Conservation (phyloP, 2,888 invertebrate genomes). For the Zelleria hepariella region DNA sequence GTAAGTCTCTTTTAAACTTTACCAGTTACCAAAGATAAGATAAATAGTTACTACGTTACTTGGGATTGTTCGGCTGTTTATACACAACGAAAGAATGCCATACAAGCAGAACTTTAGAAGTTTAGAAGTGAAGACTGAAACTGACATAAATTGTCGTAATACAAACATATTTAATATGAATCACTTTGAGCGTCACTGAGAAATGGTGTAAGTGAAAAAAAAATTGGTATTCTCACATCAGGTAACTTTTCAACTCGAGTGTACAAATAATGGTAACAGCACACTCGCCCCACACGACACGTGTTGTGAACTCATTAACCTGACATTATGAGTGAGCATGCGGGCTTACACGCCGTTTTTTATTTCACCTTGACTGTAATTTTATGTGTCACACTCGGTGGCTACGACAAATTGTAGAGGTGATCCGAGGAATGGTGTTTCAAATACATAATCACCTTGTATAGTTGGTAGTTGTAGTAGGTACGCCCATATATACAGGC, state of each 20-base stretch:
- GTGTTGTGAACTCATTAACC: conserved; percentile 15
- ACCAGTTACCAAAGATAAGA: no score
- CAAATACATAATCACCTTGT: no score
- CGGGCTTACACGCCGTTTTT: conserved; percentile 29
- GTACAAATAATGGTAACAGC: neutral
- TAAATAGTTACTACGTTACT: no score
- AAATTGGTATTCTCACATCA: neutral
- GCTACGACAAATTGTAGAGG: neutral
- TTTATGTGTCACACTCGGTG: neutral
- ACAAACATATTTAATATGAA: no score
- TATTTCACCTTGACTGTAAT: conserved; percentile 17
- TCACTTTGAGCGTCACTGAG: no score
- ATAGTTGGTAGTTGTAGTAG: no score
- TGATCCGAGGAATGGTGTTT: neutral
- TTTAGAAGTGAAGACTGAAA: no score
- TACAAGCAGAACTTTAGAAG: no score
- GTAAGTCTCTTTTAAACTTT: neutral
- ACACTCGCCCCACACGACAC: neutral
- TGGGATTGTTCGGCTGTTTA: no score
- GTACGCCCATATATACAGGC: no score
- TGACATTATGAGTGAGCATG: conserved; percentile 15
- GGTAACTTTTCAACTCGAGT: neutral
- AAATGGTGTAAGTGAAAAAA: neutral
- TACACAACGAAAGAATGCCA: no score
- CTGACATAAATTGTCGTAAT: no score